phyloP scores from a whole-genome alignment of 1,140 invertebrate species.

The Cydia splendana region DNA sequence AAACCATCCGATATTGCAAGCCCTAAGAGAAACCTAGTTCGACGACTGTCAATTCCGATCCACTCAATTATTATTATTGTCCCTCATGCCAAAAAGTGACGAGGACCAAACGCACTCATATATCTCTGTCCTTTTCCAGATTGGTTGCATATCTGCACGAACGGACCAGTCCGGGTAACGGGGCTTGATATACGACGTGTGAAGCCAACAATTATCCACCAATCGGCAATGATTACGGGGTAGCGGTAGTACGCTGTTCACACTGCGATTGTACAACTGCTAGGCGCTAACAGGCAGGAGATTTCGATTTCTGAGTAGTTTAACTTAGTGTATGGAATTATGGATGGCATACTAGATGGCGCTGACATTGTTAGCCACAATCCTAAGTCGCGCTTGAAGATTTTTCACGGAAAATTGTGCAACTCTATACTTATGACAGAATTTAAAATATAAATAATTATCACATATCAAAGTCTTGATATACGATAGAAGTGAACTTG shows the following conservation, averaged over 20 bases:
- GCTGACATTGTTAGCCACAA: no score
- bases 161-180: not conserved
- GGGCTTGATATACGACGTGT: slow-evolving; percentile 13
- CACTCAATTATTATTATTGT: not conserved
- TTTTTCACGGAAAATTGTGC: no score
- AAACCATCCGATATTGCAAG: no score
- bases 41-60: not conserved
- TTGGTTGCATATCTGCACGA: slow-evolving; percentile 7
- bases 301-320: not conserved
- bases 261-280: not conserved
- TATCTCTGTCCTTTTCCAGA: not conserved
- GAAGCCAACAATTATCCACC: slow-evolving; percentile 14
- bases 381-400: no score
- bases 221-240: slow-evolving; percentile 1
- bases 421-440: no score
- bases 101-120: not conserved
- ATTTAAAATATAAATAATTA: no score
- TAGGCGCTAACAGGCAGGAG: not conserved
- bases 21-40: not conserved
- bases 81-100: not conserved
- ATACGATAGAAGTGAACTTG: no score
- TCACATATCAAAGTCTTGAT: no score
- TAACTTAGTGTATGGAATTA: no score
- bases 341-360: no score
- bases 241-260: not conserved